Percentiles rank a stretch among this genome's conserved stretches.
phyloP scores from a whole-genome alignment of 92 coral and sea anemone species.

The Siderastrea siderea region DNA sequence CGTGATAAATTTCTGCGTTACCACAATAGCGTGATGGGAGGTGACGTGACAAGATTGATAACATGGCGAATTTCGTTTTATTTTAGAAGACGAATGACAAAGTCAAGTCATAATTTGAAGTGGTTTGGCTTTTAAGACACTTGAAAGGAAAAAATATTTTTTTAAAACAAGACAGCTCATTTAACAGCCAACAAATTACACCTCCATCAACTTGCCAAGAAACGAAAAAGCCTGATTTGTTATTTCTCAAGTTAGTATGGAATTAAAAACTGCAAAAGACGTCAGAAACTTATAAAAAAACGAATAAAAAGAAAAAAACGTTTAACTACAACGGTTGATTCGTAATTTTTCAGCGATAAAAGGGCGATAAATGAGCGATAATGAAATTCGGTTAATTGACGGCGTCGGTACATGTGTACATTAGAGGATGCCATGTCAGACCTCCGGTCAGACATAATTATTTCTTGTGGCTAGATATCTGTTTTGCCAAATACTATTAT shows the following conservation, averaged over 20 bases:
- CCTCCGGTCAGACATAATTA: neutral
- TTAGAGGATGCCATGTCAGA: neutral
- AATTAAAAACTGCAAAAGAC: neutral
- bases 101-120: neutral
- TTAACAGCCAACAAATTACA: neutral
- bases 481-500: neutral
- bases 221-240: too few species aligned
- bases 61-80: neutral
- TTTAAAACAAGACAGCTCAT: neutral
- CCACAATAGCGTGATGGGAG: slow-evolving; percentile 15
- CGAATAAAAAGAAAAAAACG: neutral
- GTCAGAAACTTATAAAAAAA: neutral
- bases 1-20: slow-evolving; percentile 39
- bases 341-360: neutral
- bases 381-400: neutral
- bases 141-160: too few species aligned
- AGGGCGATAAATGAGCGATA: neutral
- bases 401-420: neutral
- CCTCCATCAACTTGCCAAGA: neutral
- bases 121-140: neutral
- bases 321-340: neutral
- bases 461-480: neutral
- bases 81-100: neutral
- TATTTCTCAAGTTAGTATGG: too few species aligned
- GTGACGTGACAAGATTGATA: neutral